A percentile compares a stretch with the other conserved stretches of the same genome.
Conservation (phyloP, 2,888 invertebrate species). For the Drosophila hawaiiensis region DNA sequence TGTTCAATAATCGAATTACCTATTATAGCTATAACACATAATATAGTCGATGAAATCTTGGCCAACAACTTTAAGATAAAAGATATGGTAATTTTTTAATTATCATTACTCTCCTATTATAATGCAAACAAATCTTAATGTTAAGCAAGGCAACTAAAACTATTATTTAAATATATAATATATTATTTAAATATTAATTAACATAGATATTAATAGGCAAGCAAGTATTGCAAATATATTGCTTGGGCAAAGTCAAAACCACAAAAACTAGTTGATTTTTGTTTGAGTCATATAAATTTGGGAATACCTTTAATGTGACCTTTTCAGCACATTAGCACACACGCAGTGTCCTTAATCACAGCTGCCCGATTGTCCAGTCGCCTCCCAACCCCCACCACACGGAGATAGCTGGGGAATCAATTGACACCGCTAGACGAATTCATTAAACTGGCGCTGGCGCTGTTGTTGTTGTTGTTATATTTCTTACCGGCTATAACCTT, state of each 20-base stretch:
- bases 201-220: background rate
- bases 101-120: background rate
- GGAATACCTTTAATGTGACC: constrained; percentile 25
- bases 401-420: constrained; percentile 32
- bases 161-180: background rate
- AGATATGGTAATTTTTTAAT: background rate
- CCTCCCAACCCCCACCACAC: background rate
- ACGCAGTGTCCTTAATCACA: constrained; percentile 64
- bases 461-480: constrained; percentile 28
- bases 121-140: background rate
- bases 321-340: constrained; percentile 25
- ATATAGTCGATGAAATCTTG: background rate
- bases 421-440: constrained; percentile 44
- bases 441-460: constrained; percentile 31
- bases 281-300: constrained; percentile 13
- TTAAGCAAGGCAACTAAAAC: background rate
- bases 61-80: too few species aligned
- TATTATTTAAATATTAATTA: background rate
- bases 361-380: constrained; percentile 18
- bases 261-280: background rate
- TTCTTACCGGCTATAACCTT: constrained; percentile 57
- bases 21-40: constrained; percentile 4
- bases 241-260: background rate
- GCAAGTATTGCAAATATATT: background rate
- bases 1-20: constrained; percentile 17